These are phyloP conservation scores for Ageneiosus marmoratus DNA, from an alignment of 2,113 vertebrate genomes.

Conservation along the genomic window DNA sequence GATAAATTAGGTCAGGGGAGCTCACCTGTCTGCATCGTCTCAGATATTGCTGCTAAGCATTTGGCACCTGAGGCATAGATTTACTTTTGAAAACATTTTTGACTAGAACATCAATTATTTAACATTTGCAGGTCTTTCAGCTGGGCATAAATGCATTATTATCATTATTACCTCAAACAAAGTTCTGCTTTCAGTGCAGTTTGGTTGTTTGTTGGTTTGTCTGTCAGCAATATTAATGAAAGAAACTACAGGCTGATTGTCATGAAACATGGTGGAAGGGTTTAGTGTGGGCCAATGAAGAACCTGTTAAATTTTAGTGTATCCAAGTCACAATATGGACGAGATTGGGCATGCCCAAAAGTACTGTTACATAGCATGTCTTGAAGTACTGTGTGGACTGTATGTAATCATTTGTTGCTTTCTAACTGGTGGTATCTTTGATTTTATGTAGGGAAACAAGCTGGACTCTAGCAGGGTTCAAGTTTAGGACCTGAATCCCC, in stretches of 20 bases:
- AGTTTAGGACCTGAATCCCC: neutral
- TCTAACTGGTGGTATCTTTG: neutral
- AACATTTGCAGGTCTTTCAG: neutral
- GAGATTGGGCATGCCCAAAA: too few species aligned
- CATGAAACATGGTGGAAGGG: too few species aligned
- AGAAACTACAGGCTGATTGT: too few species aligned
- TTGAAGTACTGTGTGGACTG: neutral
- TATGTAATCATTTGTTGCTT: neutral
- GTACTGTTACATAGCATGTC: too few species aligned
- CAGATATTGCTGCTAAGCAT: neutral
- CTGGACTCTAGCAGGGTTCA: constrained; percentile 1
- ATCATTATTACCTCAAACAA: neutral
- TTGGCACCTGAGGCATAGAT: neutral
- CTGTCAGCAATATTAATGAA: too few species aligned
- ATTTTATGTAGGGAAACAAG: constrained; percentile 10
- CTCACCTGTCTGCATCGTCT: neutral
- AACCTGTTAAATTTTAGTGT: too few species aligned
- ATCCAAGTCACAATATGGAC: too few species aligned
- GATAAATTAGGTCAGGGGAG: neutral
- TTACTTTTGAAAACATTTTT: neutral
- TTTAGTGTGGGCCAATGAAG: too few species aligned
- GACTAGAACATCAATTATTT: neutral
- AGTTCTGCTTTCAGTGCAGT: too few species aligned
- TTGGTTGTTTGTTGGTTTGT: too few species aligned
- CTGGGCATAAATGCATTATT: neutral